Evolutionary conservation across 2,797 vertebrate genomes (phyloP), one percentile per base, ranked within the genome.

Genomic region (Trachurus trachurus): DNA sequence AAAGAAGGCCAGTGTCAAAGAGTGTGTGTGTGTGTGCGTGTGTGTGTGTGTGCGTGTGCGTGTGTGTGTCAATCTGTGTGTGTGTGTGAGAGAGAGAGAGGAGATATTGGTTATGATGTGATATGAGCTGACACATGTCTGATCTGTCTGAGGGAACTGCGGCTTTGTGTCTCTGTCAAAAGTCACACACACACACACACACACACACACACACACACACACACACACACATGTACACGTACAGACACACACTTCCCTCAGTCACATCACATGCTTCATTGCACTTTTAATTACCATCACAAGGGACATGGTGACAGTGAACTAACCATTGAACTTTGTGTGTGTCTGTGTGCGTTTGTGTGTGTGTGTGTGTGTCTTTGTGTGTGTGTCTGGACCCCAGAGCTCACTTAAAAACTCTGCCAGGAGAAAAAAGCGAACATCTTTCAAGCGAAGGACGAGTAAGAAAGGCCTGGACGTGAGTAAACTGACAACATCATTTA

Each of bases 371-470:
- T 72, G 37, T 85, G 65, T 49, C 65, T 72, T 71, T 74, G 59
- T 84, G 61, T 80, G 37, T 81, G 78, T 78, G 71, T 76, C 5
- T 70, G 50, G 71, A 58, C 81, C 57, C 84, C 93, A 99, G 98
- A 99, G 96, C 93, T 98, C 97, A 1, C 93, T 98, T 78, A 99
- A 99, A 94, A 98, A 96, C 90, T 99, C 98, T 22, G 97, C 96
- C 78, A 94, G 97, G 76, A 96, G 98, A 87, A 99, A 99, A 97
- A 99, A 99, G 91, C 96, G 98, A 89, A 98, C 98, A 0, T 99
- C 98, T 71, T 99, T 99, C 94, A 99, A 99, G 95, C 95, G 98
- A 82, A 97, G 98, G 95, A 96, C 96, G 76, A 99, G 98, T 93
- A 99, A 98, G 94, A 98, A 97, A 95, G 96, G 98, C 83, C 93